A percentile compares a stretch with the other conserved stretches of the same genome.
Conservation (phyloP, 2,888 invertebrate species). For the Drosophila incognita region DNA sequence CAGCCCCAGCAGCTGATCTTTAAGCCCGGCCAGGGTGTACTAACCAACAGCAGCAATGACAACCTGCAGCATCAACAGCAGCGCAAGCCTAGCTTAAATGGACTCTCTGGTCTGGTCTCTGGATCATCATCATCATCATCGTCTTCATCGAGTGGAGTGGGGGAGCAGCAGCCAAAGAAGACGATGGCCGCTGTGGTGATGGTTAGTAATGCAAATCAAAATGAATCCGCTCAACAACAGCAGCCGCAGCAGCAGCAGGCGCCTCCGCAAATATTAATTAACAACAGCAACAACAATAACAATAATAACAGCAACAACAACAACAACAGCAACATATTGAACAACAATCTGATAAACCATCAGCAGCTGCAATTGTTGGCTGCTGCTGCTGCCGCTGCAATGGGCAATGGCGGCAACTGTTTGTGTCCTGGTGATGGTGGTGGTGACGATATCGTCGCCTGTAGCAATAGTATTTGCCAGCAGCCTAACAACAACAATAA, state of each 20-base stretch:
- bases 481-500: slow-evolving; percentile 49
- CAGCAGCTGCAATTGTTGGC: slow-evolving; percentile 80
- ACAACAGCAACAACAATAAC: slow-evolving; percentile 66
- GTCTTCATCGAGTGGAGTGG: slow-evolving; percentile 37
- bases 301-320: slow-evolving; percentile 66
- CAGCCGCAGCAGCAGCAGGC: slow-evolving; percentile 45
- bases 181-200: slow-evolving; percentile 82
- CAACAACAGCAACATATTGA: slow-evolving; percentile 71
- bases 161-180: slow-evolving; percentile 76
- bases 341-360: slow-evolving; percentile 77
- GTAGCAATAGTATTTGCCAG: slow-evolving; percentile 65
- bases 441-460: slow-evolving; percentile 45
- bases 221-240: slow-evolving; percentile 48
- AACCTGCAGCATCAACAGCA: slow-evolving; percentile 54
- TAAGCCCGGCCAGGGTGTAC: slow-evolving; percentile 81
- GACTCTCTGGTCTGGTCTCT: slow-evolving; percentile 39
- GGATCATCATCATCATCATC: slow-evolving; percentile 17
- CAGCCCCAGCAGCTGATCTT: slow-evolving; percentile 82
- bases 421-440: slow-evolving; percentile 60
- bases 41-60: slow-evolving; percentile 65
- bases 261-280: slow-evolving; percentile 71
- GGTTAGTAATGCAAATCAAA: slow-evolving; percentile 82
- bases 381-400: slow-evolving; percentile 69
- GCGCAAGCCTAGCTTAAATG: slow-evolving; percentile 71
- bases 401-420: slow-evolving; percentile 52